These are phyloP conservation scores for Epicampocera succincta DNA, from an alignment of 2,888 invertebrate species.

Conservation along the genomic window DNA sequence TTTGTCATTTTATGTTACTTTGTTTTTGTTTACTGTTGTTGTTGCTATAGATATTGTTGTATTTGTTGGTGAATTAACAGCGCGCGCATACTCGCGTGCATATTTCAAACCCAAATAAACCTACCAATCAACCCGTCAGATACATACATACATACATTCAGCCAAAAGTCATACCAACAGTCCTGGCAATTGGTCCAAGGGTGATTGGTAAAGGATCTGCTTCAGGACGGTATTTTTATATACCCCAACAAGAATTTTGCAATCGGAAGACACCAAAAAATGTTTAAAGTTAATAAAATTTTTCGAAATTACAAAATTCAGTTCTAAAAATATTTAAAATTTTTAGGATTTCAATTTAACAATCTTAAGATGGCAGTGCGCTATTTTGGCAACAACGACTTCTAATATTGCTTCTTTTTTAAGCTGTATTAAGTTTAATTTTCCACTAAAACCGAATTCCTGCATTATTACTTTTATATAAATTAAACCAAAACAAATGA, in stretches of 20 bases:
- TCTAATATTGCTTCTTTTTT: too few species aligned
- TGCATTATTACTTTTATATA: too few species aligned
- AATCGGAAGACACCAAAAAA: too few species aligned
- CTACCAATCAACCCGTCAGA: constrained; percentile 64
- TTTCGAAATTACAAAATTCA: too few species aligned
- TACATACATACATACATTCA: constrained; percentile 49
- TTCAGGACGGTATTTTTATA: neutral
- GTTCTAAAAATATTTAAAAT: too few species aligned
- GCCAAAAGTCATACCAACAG: constrained; percentile 46
- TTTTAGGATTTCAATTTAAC: too few species aligned
- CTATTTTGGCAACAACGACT: too few species aligned
- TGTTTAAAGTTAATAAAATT: too few species aligned
- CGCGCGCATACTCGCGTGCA: constrained; percentile 62
- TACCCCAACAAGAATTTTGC: neutral
- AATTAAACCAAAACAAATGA: too few species aligned
- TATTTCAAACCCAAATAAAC: constrained; percentile 63
- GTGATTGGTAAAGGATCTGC: neutral
- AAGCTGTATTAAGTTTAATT: too few species aligned
- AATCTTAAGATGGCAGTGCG: too few species aligned
- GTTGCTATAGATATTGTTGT: constrained; percentile 21
- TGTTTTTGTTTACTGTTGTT: constrained; percentile 43
- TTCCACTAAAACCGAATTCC: too few species aligned
- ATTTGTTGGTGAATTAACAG: constrained; percentile 55
- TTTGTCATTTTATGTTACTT: constrained; percentile 54
- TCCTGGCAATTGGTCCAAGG: neutral